Evolutionary conservation across 2,888 invertebrate genomes (phyloP).

Genomic region (Eupithecia vulgata): DNA sequence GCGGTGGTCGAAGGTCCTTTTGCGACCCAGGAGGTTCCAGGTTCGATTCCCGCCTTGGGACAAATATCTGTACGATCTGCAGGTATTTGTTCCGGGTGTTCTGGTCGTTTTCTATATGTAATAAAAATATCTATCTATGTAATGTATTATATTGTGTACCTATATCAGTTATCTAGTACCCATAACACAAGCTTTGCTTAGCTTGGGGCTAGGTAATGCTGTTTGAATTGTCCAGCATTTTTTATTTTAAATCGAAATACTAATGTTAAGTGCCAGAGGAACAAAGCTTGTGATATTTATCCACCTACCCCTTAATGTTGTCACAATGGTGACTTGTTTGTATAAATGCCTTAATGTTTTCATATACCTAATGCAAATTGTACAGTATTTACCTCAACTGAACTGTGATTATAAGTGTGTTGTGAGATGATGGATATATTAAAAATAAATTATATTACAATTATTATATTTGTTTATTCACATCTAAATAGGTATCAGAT

Average conservation of each 20-base stretch:
- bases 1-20: too few species aligned
- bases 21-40: too few species aligned
- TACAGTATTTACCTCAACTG: constrained; percentile 78
- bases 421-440: constrained; percentile 62
- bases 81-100: too few species aligned
- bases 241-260: constrained; percentile 2
- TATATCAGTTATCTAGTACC: too few species aligned
- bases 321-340: not conserved
- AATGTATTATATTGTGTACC: too few species aligned
- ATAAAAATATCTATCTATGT: too few species aligned
- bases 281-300: constrained; percentile 55
- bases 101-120: too few species aligned
- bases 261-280: constrained; percentile 57
- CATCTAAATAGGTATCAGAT: not conserved
- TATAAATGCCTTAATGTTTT: constrained; percentile 37
- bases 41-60: too few species aligned
- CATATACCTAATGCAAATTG: constrained; percentile 53
- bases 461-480: constrained; percentile 8
- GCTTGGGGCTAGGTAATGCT: too few species aligned
- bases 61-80: too few species aligned
- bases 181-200: too few species aligned
- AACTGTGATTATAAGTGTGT: constrained; percentile 76
- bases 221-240: too few species aligned
- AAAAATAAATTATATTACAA: constrained; percentile 50
- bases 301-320: constrained; percentile 36